Evolutionary conservation across 2,113 vertebrate species (phyloP), one percentile per base, ranked within the genome.

Genomic region (Trematocara nigrifrons): DNA sequence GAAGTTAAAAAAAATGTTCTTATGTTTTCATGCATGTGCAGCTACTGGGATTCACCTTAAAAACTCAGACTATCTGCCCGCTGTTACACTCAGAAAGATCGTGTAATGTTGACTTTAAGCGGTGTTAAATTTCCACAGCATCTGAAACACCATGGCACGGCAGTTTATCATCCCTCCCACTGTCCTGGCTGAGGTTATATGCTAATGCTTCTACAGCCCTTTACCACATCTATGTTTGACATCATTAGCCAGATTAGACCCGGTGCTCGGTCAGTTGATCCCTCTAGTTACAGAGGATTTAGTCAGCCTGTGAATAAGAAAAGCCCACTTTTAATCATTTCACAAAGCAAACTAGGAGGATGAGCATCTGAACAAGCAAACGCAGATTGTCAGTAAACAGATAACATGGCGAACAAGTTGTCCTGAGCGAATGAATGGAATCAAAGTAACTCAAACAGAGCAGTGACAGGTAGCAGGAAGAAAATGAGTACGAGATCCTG

Each of bases 171-270:
- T 82, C 76, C 74, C 78, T 26, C 53, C 74, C 82, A 42, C 54
- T 76, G 49, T 87, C 51, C 86, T 71, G 79, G 69, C 69, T 52
- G 61, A 89, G 76, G 78, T 83, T 87, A 85, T 42, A 87, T 76
- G 51, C 84, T 88, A 81, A 78, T 81, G 71, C 33, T 81, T 87
- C 84, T 64, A 81, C 35, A 87, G 54, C 76, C 89, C 61, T 87
- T 88, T 35, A 86, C 56, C 85, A 86, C 35, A 42, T 92, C 88
- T 81, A 79, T 86, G 86, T 87, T 83, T 92, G 90, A 92, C 91
- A 93, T 93, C 84, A 93, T 93, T 95, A 94, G 86, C 85, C 87
- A 94, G 92, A 93, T 92, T 91, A 93, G 76, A 89, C 79, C 83
- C 51, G 38, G 33, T 29, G 85, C 80, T 85, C 78, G 61, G 88